Evolutionary conservation across 2,888 invertebrate species (phyloP).

Genomic region (Aphidoletes aphidimyza): DNA sequence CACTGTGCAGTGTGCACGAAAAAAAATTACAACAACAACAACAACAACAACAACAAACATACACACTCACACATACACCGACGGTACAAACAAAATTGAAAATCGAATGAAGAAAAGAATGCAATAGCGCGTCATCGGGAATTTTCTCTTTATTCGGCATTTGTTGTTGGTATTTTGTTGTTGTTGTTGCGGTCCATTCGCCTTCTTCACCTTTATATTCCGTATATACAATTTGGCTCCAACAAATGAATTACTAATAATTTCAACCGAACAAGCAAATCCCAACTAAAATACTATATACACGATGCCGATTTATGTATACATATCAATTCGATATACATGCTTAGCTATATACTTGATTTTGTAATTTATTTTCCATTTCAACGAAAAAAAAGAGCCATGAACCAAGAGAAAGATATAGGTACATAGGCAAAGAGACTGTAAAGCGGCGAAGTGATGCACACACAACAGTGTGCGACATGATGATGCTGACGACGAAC

Average conservation of each 20-base stretch:
- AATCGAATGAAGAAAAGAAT: conserved; percentile 15
- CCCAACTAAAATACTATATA: conserved; percentile 15
- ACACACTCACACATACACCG: background rate
- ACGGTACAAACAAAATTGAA: background rate
- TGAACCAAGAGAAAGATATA: background rate
- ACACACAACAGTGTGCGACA: background rate
- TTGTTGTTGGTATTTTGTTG: background rate
- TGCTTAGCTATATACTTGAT: background rate
- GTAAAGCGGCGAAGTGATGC: background rate
- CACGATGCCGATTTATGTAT: background rate
- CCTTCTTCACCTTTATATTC: conserved; percentile 50
- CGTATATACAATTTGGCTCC: background rate
- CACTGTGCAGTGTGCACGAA: background rate
- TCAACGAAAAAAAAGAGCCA: conserved; percentile 9
- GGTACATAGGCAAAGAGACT: background rate
- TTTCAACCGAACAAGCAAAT: conserved; percentile 27
- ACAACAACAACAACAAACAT: background rate
- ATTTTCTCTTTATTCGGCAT: conserved; percentile 33
- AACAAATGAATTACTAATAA: conserved; percentile 39
- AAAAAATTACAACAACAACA: background rate
- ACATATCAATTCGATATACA: background rate
- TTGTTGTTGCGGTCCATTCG: conserved; percentile 25
- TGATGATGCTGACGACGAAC: background rate
- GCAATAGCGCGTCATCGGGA: conserved; percentile 41
- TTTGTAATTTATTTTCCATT: background rate